Evolutionary conservation across 2,797 vertebrate species (phyloP), one percentile per base, ranked within the genome.

Genomic region (Pangasius sanitwongsei): DNA sequence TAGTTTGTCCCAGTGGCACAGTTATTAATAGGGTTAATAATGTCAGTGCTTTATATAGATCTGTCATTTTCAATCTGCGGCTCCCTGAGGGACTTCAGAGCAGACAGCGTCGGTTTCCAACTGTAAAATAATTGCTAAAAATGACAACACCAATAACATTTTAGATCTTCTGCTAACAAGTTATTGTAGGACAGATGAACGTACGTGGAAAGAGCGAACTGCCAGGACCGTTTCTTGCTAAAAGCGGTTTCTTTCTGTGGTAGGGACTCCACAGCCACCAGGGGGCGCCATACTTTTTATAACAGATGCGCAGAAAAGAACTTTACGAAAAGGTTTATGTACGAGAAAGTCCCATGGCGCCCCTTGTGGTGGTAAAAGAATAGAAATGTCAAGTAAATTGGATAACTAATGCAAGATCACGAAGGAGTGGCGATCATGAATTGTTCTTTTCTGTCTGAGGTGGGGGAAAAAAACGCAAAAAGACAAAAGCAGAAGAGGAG

Each of bases 11-110:
- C 72, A 82, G 37, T 82, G n/a, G 48, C 34, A 59, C 18, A 44
- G 78, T 84, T 84, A 84, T 84, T 84, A 84, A 84, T 84, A 84
- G 44, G 37, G 61, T 50, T 84, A 84, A 84, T 84, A 63, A 83
- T 65, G 61, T 65, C 82, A 67, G 41, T 1, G 23, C 82, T 84
- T 84, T 84, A 84, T 88, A 61, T 72, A 75, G n/a, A 84, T 84
- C 41, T 61, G 67, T 70, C 80, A 83, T 84, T 67, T 67, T 50
- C 15, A 84, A 31, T 20, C 28, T 48, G 23, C 3, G 3, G 61
- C 82, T 83, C 82, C 18, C 25, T 1, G 59, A 18, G 82, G 82
- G 82, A 18, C 34, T n/a, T 48, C 37, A 8, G 57, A 44, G 59
- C 13, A 8, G 37, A 44, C 9, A 8, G 82, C 0, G 7, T 84